A percentile compares a stretch with the other conserved stretches of the same genome.
Conservation (phyloP, 1,140 invertebrate species). For the Mactra quadrangularis region DNA sequence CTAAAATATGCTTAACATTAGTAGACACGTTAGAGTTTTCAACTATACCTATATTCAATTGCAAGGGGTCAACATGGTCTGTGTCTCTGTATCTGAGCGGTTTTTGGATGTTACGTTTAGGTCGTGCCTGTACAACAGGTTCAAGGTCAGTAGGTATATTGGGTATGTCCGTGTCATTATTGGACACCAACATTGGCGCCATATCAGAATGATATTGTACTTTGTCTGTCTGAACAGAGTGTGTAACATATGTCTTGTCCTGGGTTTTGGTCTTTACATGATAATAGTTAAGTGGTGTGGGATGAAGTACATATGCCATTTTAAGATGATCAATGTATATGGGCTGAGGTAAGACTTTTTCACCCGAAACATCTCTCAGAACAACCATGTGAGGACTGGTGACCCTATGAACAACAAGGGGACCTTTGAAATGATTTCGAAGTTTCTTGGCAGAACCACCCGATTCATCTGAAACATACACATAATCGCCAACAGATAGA, state of each 20-base stretch:
- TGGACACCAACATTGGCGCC: neutral
- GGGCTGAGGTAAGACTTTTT: constrained; percentile 2
- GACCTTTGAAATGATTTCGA: constrained; percentile 37
- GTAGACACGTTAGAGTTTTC: neutral
- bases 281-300: constrained; percentile 6
- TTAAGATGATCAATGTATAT: constrained; percentile 49
- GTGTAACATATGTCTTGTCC: neutral
- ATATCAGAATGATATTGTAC: neutral
- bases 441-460: constrained; percentile 43
- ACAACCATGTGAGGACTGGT: constrained; percentile 4
- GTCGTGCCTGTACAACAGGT: neutral
- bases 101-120: neutral
- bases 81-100: neutral
- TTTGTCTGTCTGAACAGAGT: neutral
- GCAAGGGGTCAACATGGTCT: neutral
- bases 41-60: constrained; percentile 1
- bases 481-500: constrained; percentile 23
- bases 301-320: constrained; percentile 37
- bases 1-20: constrained; percentile 7
- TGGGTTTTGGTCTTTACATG: neutral
- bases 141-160: neutral
- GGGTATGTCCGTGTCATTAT: too few relatives aligned
- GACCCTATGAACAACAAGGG: constrained; percentile 7
- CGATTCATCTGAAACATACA: constrained; percentile 31
- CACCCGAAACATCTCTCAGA: neutral